phyloP scores from a whole-genome alignment of 1,140 invertebrate genomes.

The Drosophila erecta region DNA sequence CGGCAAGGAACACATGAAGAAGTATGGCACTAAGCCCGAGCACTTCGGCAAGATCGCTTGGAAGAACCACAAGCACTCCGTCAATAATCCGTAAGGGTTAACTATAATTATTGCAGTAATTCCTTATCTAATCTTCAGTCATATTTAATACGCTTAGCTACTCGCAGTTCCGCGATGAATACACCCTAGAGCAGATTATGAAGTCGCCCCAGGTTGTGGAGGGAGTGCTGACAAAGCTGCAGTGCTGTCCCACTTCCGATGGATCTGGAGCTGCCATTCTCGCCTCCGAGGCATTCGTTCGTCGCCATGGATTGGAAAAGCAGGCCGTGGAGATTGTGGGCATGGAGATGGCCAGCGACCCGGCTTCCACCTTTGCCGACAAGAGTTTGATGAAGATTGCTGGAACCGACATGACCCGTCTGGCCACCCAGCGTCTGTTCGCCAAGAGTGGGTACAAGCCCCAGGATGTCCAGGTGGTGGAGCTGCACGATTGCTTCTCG shows the following conservation, averaged over 20 bases:
- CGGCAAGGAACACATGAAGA: conserved; percentile 98
- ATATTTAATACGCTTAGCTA: conserved; percentile 84
- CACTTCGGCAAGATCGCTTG: conserved; percentile 99
- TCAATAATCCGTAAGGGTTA: conserved; percentile 90
- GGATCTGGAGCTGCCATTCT: conserved; percentile 96
- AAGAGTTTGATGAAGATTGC: conserved; percentile 95
- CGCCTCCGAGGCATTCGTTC: conserved; percentile 96
- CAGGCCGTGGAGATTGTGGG: conserved; percentile 97
- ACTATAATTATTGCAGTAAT: conserved; percentile 89
- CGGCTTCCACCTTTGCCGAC: conserved; percentile 91
- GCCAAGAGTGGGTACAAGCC: conserved; percentile 91
- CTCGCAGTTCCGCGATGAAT: conserved; percentile 96
- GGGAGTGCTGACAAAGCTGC: conserved; percentile 96
- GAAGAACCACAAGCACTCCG: conserved; percentile 98
- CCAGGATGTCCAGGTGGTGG: conserved; percentile 96
- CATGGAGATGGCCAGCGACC: conserved; percentile 98
- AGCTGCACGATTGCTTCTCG: conserved; percentile 99
- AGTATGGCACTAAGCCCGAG: conserved; percentile 94
- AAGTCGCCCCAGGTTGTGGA: conserved; percentile 94
- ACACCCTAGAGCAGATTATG: conserved; percentile 94
- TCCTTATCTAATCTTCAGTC: conserved; percentile 95
- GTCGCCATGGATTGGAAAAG: conserved; percentile 90
- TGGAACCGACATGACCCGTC: conserved; percentile 97
- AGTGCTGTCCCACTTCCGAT: conserved; percentile 99
- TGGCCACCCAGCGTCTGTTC: conserved; percentile 93